A percentile compares a stretch with the other conserved stretches of the same genome.
Evolutionary conservation across 2,797 vertebrate genomes (phyloP).

Genomic region (Gambusia yucatana): DNA sequence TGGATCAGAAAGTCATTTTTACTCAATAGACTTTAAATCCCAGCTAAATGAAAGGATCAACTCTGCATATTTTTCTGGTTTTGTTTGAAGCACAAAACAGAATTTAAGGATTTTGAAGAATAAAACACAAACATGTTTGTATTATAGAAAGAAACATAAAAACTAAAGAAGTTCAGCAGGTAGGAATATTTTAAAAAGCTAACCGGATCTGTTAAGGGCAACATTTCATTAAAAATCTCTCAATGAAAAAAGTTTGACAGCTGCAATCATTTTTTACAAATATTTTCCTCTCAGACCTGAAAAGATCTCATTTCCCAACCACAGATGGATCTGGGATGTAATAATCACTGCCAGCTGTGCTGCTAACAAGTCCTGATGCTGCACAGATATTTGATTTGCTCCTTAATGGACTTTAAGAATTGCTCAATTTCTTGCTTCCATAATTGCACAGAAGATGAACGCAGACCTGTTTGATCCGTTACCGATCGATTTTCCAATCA

Average conservation of each 20-base stretch:
- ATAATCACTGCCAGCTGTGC: slow-evolving; percentile 27
- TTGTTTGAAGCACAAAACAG: too few species aligned
- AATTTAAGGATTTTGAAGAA: too few species aligned
- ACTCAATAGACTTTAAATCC: too few species aligned
- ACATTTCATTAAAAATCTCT: too few species aligned
- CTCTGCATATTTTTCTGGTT: too few species aligned
- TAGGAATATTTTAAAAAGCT: not conserved
- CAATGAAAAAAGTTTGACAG: not conserved
- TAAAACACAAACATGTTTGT: too few species aligned
- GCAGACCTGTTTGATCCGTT: slow-evolving; percentile 42
- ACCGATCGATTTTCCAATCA: slow-evolving; percentile 53
- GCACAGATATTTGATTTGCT: slow-evolving; percentile 52
- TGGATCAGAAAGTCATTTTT: too few species aligned
- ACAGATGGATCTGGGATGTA: slow-evolving; percentile 16
- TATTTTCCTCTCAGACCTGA: not conserved
- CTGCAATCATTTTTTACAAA: not conserved
- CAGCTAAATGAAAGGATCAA: too few species aligned
- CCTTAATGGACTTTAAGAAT: slow-evolving; percentile 58
- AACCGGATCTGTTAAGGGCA: not conserved
- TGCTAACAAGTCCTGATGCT: slow-evolving; percentile 52
- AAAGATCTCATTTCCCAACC: not conserved
- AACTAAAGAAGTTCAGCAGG: too few species aligned
- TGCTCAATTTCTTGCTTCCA: slow-evolving; percentile 58
- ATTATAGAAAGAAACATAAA: too few species aligned
- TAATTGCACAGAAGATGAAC: slow-evolving; percentile 63